phyloP scores from a whole-genome alignment of 1,140 invertebrate species.

The Melanaphis sacchari region DNA sequence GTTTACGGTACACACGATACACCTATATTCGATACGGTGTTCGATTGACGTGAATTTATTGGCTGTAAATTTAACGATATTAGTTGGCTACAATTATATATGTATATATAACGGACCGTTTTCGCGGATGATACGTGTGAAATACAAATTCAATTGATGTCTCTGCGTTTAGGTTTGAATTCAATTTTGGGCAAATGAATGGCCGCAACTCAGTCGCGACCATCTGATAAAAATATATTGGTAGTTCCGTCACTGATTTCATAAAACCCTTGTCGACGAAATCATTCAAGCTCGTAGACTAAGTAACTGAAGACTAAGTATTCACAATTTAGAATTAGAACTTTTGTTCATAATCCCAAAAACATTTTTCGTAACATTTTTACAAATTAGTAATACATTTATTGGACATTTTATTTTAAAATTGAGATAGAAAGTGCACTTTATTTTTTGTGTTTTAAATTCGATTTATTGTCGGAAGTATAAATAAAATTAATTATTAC shows the following conservation, averaged over 20 bases:
- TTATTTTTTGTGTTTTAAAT: neutral
- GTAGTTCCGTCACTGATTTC: neutral
- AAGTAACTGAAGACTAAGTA: neutral
- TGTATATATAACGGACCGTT: neutral
- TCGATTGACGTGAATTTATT: constrained; percentile 49
- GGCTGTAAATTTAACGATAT: constrained; percentile 51
- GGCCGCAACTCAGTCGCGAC: neutral
- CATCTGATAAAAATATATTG: neutral
- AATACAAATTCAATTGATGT: constrained; percentile 47
- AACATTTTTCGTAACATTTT: neutral
- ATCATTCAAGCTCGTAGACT: neutral
- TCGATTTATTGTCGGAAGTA: neutral
- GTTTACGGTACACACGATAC: neutral
- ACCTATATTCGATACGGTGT: neutral
- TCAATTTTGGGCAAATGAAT: neutral
- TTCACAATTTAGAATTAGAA: neutral
- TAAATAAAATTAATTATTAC: neutral
- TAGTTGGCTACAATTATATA: neutral
- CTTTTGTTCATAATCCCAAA: neutral
- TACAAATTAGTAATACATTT: neutral
- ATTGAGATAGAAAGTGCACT: neutral
- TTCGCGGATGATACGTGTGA: neutral
- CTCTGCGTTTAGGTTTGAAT: constrained; percentile 38
- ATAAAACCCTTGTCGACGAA: neutral
- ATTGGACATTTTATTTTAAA: neutral